phyloP scores from a whole-genome alignment of 2,797 vertebrate species.

The Diglossa cyanea region DNA sequence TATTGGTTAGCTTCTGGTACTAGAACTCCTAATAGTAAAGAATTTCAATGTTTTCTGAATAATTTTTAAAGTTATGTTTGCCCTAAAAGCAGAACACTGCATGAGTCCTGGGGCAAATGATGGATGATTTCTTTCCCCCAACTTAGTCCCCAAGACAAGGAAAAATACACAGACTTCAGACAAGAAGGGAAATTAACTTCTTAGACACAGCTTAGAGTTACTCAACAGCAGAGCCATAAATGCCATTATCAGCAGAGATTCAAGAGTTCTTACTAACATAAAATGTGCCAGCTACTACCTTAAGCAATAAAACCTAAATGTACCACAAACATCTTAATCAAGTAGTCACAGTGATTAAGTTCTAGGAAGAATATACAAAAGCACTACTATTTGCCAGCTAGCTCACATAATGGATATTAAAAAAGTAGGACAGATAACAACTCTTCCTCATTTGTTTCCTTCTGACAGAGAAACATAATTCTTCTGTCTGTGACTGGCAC shows the following conservation, averaged over 20 bases:
- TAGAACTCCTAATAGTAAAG: neutral
- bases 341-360: neutral
- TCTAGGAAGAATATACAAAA: neutral
- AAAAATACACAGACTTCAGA: neutral
- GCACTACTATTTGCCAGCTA: neutral
- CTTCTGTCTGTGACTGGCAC: neutral
- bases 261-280: neutral
- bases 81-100: neutral
- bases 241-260: neutral
- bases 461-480: neutral
- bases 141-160: neutral
- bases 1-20: neutral
- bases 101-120: neutral
- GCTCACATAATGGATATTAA: neutral
- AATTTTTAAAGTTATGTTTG: neutral
- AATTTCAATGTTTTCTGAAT: neutral
- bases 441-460: neutral
- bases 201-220: neutral
- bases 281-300: neutral
- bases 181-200: neutral
- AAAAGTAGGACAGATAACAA: neutral
- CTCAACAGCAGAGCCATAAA: neutral
- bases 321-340: neutral
- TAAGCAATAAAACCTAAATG: neutral
- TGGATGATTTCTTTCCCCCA: neutral